These are phyloP conservation scores for Thymallus thymallus DNA, from an alignment of 2,113 vertebrate genomes.

Conservation along the genomic window DNA sequence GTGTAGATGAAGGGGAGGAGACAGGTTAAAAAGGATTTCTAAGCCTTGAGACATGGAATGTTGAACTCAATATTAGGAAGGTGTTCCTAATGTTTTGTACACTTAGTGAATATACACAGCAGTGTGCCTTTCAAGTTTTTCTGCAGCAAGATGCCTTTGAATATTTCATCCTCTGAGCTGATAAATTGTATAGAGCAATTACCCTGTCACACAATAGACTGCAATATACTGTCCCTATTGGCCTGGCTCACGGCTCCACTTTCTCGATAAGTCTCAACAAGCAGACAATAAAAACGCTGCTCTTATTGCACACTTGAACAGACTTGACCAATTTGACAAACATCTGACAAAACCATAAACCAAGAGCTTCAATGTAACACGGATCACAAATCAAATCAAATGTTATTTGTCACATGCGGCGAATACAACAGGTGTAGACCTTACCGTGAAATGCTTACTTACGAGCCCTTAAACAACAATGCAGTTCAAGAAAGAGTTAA, in stretches of 20 bases:
- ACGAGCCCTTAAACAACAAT: too few species aligned
- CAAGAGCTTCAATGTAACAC: slow-evolving; percentile 1
- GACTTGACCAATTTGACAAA: slow-evolving; percentile 1
- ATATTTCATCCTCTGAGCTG: slow-evolving; percentile 14
- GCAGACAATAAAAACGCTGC: slow-evolving; percentile 26
- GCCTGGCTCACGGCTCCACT: slow-evolving; percentile 35
- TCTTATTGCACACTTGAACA: not conserved
- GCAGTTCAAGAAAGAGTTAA: too few species aligned
- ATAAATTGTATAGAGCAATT: slow-evolving; percentile 29
- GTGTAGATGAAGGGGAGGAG: too few species aligned
- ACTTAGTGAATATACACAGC: not conserved
- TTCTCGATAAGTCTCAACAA: slow-evolving; percentile 6
- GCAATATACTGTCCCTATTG: slow-evolving; percentile 25
- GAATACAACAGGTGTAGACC: too few species aligned
- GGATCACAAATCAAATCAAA: too few species aligned
- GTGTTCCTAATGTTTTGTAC: too few species aligned
- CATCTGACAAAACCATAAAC: slow-evolving; percentile 11
- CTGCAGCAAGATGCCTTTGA: slow-evolving; percentile 9
- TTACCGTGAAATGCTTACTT: too few species aligned
- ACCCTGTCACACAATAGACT: slow-evolving; percentile 40
- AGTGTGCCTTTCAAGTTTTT: slow-evolving; percentile 16
- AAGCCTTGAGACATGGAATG: too few species aligned
- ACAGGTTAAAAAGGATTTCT: too few species aligned
- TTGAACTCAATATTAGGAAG: too few species aligned
- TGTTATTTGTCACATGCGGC: too few species aligned